Base-by-base conservation (phyloP, 2,797 vertebrate species). In the Fistularia commersonii region DNA sequence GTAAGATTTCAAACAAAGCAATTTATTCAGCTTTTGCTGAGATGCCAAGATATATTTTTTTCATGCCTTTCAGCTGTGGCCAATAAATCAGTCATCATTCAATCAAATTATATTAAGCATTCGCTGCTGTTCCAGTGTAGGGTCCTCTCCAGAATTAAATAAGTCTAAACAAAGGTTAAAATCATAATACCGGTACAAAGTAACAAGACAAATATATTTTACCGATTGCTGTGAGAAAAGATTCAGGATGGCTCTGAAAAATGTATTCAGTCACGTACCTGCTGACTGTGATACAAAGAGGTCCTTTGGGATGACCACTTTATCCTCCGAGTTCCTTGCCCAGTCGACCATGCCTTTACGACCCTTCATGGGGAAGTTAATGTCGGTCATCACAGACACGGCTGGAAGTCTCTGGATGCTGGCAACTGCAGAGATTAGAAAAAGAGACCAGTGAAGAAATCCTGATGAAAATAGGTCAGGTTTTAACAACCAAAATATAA, bases 311-410 rank as follows among this genome's bases (percentile, higher is more conserved):
- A 99, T 94, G 61, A 99, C 94, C 56, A 99, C 94, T 67, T 94
- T 95, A 70, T 99, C 97, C 89, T 99, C 97, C 3, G 97, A 98
- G 81, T 99, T 99, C 64, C 97, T 90, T 79, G 97, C 97, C 97
- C 97, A 99, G 74, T 99, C 97, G 45, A 99, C 96, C 97, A 99
- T 99, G 70, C 97, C 97, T 86, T 99, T 99, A 71, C 97, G 92
- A 73, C 97, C 97, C 88, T 98, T 97, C 97, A 99, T 99, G 31
- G 97, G 97, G 79, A 99, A 99, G 90, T 94, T 98, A 88, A 98
- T 98, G 87, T 99, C 96, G 3, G 95, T 97, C 91, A 95, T 92
- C 76, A 96, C 96, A 23, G 96, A 98, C 54, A 95, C 93, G 9
- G 96, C 95, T 34, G 97, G 96, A 76, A 99, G 93, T 77, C 96